These are phyloP conservation scores for Ophthalmolycus amberensis DNA, from an alignment of 2,113 vertebrate genomes.

Conservation along the genomic window DNA sequence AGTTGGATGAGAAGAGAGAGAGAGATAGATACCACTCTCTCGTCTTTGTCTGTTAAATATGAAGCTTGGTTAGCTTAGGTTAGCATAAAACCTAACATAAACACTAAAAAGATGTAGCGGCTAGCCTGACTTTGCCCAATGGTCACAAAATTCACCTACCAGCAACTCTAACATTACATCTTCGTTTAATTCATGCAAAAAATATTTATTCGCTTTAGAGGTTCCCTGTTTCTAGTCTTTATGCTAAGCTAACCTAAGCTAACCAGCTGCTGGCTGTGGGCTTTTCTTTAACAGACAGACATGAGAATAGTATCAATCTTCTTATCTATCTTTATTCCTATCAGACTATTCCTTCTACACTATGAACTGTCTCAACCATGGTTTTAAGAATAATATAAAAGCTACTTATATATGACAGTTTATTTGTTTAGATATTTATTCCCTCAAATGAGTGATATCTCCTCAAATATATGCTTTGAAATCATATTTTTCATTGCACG, in stretches of 20 bases:
- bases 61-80: constrained; percentile 3
- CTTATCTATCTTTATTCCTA: not conserved
- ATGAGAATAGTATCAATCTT: not conserved
- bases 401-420: not conserved
- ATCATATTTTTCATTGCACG: not conserved
- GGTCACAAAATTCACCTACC: not conserved
- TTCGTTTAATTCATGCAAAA: not conserved
- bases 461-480: not conserved
- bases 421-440: not conserved
- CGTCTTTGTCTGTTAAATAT: not conserved
- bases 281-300: not conserved
- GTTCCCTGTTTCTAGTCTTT: not conserved
- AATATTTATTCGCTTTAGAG: not conserved
- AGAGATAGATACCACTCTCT: not conserved
- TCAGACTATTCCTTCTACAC: not conserved
- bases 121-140: not conserved
- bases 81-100: not conserved
- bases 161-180: not conserved
- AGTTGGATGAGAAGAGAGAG: not conserved
- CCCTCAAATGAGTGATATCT: not conserved
- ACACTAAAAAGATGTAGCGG: not conserved
- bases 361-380: not conserved
- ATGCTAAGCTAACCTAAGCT: constrained; percentile 12
- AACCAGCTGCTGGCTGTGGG: not conserved
- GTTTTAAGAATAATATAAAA: not conserved